phyloP scores from a whole-genome alignment of 2,888 invertebrate genomes.

The Dolomedes plantarius region DNA sequence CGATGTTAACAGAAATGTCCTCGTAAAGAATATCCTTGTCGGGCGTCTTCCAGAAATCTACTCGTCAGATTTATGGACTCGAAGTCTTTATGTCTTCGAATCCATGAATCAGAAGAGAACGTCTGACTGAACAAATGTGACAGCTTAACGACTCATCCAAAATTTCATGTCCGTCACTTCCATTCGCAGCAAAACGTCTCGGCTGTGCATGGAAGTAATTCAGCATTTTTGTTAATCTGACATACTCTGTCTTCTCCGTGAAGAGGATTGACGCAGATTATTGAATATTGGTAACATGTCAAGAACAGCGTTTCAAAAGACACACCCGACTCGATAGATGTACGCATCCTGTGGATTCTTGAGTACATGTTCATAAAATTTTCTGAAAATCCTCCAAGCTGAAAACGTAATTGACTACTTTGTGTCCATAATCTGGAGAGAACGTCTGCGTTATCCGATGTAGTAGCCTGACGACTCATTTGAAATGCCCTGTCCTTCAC shows the following conservation, averaged over 20 bases:
- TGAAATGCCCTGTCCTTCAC: not conserved
- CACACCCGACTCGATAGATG: not conserved
- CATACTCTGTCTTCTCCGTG: no score
- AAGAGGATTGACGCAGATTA: not conserved
- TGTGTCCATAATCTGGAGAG: not conserved
- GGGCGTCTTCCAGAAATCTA: no score
- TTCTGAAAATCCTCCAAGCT: not conserved
- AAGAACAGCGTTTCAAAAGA: not conserved
- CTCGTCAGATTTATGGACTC: no score
- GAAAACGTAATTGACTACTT: not conserved
- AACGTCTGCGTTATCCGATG: not conserved
- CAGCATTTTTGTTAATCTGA: not conserved
- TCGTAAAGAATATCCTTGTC: no score
- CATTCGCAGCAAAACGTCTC: not conserved
- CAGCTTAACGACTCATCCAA: not conserved
- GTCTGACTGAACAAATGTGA: not conserved
- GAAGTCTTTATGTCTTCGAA: not conserved
- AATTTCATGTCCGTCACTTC: not conserved
- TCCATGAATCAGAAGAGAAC: not conserved
- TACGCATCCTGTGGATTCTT: not conserved
- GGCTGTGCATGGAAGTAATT: not conserved
- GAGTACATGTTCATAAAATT: not conserved
- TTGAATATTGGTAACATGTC: not conserved
- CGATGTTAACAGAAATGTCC: no score
- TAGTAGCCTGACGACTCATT: not conserved